Evolutionary conservation across 2,113 vertebrate species (phyloP).

Genomic region (Dolichallabes microphthalmus): DNA sequence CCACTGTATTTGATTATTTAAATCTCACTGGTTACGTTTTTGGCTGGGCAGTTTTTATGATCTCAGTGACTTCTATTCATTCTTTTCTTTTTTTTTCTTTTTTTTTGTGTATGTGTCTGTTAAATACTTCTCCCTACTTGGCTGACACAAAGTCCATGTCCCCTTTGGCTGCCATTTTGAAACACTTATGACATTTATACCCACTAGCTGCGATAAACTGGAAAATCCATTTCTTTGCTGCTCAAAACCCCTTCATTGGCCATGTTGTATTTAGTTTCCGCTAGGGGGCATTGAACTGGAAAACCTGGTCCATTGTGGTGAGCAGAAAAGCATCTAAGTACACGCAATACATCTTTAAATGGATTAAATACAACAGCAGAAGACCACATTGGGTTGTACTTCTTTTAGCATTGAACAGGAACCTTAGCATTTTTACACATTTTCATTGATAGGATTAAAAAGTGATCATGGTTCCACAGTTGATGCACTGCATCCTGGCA

Average conservation of each 20-base stretch:
- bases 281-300: no score
- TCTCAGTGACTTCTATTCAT: background rate
- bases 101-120: no score
- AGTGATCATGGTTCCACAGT: background rate
- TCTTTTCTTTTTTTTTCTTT: background rate
- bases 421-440: background rate
- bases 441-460: background rate
- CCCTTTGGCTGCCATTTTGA: no score
- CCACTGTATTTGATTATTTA: no score
- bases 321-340: background rate
- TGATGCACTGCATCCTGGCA: background rate
- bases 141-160: no score
- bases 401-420: background rate
- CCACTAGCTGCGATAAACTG: no score
- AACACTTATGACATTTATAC: no score
- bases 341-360: background rate
- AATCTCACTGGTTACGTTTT: no score
- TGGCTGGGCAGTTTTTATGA: background rate
- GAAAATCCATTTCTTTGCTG: no score
- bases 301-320: background rate
- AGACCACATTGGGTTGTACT: background rate
- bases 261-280: no score
- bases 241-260: no score
- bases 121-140: no score
- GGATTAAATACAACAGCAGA: background rate